Percentiles rank a stretch among this genome's conserved stretches.
These are phyloP conservation scores for Petrocephalus sullivani DNA, from an alignment of 2,797 vertebrate species.

Conservation along the genomic window DNA sequence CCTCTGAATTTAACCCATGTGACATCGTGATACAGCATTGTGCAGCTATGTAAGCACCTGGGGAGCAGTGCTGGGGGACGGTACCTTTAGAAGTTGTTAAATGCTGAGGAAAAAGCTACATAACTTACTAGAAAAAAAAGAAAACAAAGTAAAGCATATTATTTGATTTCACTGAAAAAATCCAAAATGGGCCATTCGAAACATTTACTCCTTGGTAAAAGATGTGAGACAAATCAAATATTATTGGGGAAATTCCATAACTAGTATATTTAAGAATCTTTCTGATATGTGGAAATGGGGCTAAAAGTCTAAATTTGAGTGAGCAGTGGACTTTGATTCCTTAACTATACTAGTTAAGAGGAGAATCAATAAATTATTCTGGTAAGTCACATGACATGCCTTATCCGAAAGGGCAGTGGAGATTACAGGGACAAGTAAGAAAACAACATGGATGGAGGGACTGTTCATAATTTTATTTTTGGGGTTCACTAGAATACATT, in stretches of 20 bases:
- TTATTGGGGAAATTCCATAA: background rate
- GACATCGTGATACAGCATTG: too few species aligned
- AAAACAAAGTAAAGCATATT: background rate
- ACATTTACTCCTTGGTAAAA: background rate
- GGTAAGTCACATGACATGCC: background rate
- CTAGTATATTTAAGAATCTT: background rate
- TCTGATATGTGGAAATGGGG: background rate
- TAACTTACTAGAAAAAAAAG: background rate
- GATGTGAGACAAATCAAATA: background rate
- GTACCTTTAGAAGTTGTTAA: background rate
- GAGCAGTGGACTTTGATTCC: conserved; percentile 7
- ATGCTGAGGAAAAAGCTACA: background rate
- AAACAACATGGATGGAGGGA: background rate
- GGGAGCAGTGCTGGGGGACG: too few species aligned
- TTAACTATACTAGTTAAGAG: background rate
- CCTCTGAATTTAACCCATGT: too few species aligned
- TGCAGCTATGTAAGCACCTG: too few species aligned
- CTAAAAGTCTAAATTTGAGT: background rate
- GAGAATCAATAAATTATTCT: background rate
- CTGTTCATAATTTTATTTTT: too few species aligned
- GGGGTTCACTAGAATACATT: too few species aligned
- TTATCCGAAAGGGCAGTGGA: background rate
- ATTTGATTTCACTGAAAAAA: background rate
- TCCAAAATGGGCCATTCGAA: background rate
- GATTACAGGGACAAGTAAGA: background rate